phyloP scores from a whole-genome alignment of 92 coral and sea anemone genomes.

The Scolanthus callimorphus region DNA sequence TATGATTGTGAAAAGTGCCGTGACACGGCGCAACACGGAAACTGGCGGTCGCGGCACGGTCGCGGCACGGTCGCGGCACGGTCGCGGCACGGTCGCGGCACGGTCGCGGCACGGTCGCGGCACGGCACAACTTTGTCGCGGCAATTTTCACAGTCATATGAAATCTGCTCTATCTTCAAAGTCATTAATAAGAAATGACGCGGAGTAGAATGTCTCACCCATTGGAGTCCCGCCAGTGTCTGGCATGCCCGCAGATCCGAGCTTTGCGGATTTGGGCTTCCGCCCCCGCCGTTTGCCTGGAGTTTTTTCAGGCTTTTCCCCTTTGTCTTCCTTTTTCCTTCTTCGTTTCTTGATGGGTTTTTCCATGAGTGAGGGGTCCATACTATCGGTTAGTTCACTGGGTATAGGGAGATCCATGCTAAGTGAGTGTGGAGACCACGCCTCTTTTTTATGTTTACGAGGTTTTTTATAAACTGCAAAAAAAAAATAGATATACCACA shows the following conservation, averaged over 20 bases:
- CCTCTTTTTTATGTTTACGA: constrained; percentile 20
- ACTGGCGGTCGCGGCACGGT: too few species aligned
- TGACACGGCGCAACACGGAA: too few species aligned
- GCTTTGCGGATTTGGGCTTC: constrained; percentile 89
- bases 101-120: too few species aligned
- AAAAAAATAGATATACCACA: too few species aligned
- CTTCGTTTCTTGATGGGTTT: constrained; percentile 88
- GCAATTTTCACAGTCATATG: too few species aligned
- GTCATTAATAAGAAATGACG: too few species aligned
- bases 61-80: too few species aligned
- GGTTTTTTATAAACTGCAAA: constrained; percentile 20
- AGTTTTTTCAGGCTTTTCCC: constrained; percentile 81
- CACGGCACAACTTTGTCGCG: too few species aligned
- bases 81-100: too few species aligned
- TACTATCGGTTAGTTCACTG: constrained; percentile 1
- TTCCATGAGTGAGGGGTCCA: constrained; percentile 36
- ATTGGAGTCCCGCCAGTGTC: constrained; percentile 63
- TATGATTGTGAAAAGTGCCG: too few species aligned
- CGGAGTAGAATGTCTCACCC: too few species aligned
- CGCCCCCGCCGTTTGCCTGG: constrained; percentile 82
- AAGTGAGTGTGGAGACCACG: constrained; percentile 26
- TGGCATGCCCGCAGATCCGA: constrained; percentile 95
- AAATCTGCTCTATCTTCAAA: too few species aligned
- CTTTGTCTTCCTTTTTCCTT: constrained; percentile 69
- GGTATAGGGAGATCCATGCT: constrained; percentile 23